These are phyloP conservation scores for Poecilia velifera DNA, from an alignment of 2,797 vertebrate genomes.

Conservation along the genomic window DNA sequence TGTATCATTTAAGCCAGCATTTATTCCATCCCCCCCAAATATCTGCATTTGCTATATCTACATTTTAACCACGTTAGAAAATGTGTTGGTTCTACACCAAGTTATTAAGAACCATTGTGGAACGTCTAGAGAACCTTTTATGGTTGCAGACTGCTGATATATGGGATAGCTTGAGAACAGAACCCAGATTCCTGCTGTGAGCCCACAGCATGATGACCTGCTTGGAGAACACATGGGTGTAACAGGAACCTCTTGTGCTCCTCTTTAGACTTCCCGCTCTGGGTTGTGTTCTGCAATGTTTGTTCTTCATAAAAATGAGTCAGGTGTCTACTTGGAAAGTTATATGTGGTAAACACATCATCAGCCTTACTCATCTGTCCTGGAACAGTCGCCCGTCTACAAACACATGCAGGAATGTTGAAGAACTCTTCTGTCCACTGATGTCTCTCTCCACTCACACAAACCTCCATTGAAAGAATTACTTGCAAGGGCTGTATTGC, in stretches of 20 bases:
- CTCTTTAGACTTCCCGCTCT: not conserved
- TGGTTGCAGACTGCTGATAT: no score
- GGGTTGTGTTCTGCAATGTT: not conserved
- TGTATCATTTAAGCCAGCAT: no score
- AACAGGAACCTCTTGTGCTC: not conserved
- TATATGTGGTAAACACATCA: not conserved
- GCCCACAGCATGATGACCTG: not conserved
- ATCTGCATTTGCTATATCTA: no score
- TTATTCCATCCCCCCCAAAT: no score
- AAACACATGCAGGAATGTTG: not conserved
- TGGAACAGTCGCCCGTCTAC: not conserved
- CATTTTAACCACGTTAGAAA: no score
- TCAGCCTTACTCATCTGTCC: not conserved
- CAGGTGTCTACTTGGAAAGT: not conserved
- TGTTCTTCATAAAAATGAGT: not conserved
- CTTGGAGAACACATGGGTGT: not conserved
- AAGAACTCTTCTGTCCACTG: not conserved
- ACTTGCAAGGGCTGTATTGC: conserved; percentile 33
- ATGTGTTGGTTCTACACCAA: no score
- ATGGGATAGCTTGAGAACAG: not conserved
- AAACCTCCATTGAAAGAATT: conserved; percentile 37
- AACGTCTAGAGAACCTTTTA: no score
- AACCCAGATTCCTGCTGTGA: not conserved
- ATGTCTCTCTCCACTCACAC: conserved; percentile 25
- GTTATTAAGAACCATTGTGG: no score